Percentiles rank a stretch among this genome's conserved stretches.
phyloP scores from a whole-genome alignment of 2,888 invertebrate genomes.

The Slavum lentiscoides region DNA sequence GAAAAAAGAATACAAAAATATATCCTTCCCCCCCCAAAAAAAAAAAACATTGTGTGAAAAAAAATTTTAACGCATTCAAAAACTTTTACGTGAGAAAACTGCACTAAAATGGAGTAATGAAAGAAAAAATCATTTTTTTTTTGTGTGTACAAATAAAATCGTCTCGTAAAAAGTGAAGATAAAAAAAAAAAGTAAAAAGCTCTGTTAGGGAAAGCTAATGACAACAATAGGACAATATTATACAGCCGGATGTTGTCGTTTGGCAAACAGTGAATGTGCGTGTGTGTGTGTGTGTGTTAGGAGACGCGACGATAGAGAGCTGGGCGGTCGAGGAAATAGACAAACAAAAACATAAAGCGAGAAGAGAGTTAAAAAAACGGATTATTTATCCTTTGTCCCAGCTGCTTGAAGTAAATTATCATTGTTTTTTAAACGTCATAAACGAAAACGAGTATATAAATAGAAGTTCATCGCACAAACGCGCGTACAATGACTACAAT shows the following conservation, averaged over 20 bases:
- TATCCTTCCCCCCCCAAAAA: no score
- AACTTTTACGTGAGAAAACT: no score
- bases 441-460: conserved; percentile 23
- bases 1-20: no score
- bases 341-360: conserved; percentile 37
- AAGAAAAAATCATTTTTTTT: neutral
- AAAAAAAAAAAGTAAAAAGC: conserved; percentile 24
- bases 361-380: conserved; percentile 21
- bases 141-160: neutral
- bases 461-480: conserved; percentile 8
- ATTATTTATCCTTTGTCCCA: conserved; percentile 14
- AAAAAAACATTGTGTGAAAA: no score
- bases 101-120: neutral
- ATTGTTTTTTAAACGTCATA: conserved; percentile 37
- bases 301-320: conserved; percentile 18
- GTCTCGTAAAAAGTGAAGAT: neutral
- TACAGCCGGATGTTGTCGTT: conserved; percentile 47
- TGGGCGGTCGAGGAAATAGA: conserved; percentile 32
- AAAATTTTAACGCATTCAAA: no score
- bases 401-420: conserved; percentile 2
- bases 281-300: neutral
- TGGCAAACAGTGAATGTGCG: conserved; percentile 46
- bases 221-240: conserved; percentile 42
- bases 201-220: conserved; percentile 39
- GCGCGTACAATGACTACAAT: neutral